Base-by-base conservation (phyloP, 2,113 vertebrate species). In the Rhinichthys klamathensis region DNA sequence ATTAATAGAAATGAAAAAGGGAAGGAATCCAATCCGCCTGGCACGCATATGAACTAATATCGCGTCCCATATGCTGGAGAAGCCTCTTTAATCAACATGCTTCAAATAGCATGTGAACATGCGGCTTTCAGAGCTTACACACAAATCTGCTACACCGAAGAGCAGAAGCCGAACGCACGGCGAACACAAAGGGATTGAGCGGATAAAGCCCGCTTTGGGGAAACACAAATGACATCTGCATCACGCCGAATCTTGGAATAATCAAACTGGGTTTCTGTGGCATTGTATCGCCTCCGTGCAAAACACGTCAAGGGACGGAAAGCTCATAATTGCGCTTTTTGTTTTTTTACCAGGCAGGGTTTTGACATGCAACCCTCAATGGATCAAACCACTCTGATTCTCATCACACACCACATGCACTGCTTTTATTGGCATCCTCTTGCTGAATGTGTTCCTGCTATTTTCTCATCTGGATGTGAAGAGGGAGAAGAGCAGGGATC, bases 381-480 rank as follows among this genome's bases (percentile, higher is more conserved):
- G 89, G 92, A 92, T 88, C 89, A 88, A 89, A 91, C 92, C 92
- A 90, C 94, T 93, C 92, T 91, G 92, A 94, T 94, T 93, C 91
- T 90, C 91, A 93, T 93, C 93, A 91, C 92, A 92, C 88, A 90
- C 49, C 58, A 61, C 27, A 85, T 30, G 89, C 89, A 0, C 10
- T 21, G 21, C 2, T 38, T 23, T 77, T 35, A 58, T 58, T 13
- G 9, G 13, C 51, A 35, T 88, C 86, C 89, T 91, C 82, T 89
- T 86, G 82, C 74, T 21, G 77, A 82, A 38, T 23, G 0, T 70
- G 23, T 70, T 8, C 27, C 13, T 8, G 6, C 2, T 30, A 32
- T 90, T 89, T 89, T 85, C 90, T 90, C 87, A 88, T 89, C 86
- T 27, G 25, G n/a, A 23, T 60, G 27, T 56, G 54, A 56, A 56